Evolutionary conservation across 2,797 vertebrate species (phyloP).

Genomic region (Syngnathus acus): DNA sequence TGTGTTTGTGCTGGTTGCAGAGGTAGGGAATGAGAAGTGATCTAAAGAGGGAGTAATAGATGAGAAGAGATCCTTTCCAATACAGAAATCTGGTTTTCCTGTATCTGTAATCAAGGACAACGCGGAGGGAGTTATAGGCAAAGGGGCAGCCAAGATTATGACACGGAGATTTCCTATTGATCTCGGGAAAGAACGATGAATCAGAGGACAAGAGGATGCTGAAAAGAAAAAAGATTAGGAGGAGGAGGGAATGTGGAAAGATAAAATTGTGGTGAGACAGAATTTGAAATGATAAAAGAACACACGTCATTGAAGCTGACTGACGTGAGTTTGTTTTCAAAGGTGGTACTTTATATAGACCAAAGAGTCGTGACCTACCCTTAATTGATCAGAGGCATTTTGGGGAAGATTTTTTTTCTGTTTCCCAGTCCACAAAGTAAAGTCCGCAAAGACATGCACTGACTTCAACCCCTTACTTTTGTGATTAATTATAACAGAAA

Average conservation of each 20-base stretch:
- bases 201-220: constrained; percentile 46
- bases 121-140: not conserved
- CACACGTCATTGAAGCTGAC: constrained; percentile 4
- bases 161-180: constrained; percentile 63
- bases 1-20: constrained; percentile 19
- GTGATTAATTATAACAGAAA: not conserved
- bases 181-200: constrained; percentile 58
- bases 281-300: not conserved
- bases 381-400: not conserved
- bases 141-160: constrained; percentile 20
- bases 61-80: constrained; percentile 24
- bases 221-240: constrained; percentile 23
- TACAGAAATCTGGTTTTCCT: constrained; percentile 35
- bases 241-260: constrained; percentile 14
- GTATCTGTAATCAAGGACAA: constrained; percentile 40
- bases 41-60: constrained; percentile 8
- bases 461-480: not conserved
- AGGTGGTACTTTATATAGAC: not conserved
- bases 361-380: not conserved
- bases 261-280: constrained; percentile 1
- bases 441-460: not conserved
- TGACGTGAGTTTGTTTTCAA: constrained; percentile 4
- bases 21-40: constrained; percentile 34
- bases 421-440: not conserved
- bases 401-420: not conserved